Evolutionary conservation across 2,888 invertebrate genomes (phyloP).

Genomic region (Cyclophora albipunctata): DNA sequence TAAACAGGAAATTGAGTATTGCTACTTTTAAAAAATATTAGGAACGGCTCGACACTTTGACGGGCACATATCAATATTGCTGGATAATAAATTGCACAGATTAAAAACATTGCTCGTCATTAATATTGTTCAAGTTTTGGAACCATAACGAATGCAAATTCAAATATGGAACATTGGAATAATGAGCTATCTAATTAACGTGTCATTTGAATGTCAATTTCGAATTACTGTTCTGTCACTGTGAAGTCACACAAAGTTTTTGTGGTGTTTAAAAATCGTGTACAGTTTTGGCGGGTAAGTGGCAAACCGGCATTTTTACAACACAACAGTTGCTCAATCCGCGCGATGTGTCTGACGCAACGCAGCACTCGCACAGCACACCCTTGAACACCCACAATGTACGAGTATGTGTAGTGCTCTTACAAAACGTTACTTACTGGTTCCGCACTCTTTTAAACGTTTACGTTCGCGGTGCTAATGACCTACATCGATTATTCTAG

Average conservation of each 20-base stretch:
- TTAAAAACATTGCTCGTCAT: too few relatives aligned
- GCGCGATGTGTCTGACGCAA: slow-evolving; percentile 23
- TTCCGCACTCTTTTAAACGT: slow-evolving; percentile 19
- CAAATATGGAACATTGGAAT: too few relatives aligned
- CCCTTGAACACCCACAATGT: slow-evolving; percentile 29
- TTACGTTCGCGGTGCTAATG: background rate
- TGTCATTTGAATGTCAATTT: too few relatives aligned
- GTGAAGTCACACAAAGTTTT: too few relatives aligned
- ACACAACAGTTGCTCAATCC: slow-evolving; percentile 27
- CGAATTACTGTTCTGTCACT: too few relatives aligned
- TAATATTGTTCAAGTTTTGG: too few relatives aligned
- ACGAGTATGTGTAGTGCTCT: slow-evolving; percentile 3
- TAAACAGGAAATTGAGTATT: slow-evolving; percentile 36
- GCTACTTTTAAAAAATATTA: slow-evolving; percentile 17
- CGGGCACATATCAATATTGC: too few relatives aligned
- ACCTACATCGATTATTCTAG: background rate
- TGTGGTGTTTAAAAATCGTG: too few relatives aligned
- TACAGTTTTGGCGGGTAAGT: too few relatives aligned
- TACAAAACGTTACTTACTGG: slow-evolving; percentile 25
- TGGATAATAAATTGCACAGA: too few relatives aligned
- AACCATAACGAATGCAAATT: too few relatives aligned
- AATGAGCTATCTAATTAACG: too few relatives aligned
- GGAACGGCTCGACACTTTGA: slow-evolving; percentile 1
- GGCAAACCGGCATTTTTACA: slow-evolving; percentile 21
- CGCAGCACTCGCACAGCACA: slow-evolving; percentile 19